Evolutionary conservation across 2,797 vertebrate species (phyloP).

Genomic region (Coilia nasus): DNA sequence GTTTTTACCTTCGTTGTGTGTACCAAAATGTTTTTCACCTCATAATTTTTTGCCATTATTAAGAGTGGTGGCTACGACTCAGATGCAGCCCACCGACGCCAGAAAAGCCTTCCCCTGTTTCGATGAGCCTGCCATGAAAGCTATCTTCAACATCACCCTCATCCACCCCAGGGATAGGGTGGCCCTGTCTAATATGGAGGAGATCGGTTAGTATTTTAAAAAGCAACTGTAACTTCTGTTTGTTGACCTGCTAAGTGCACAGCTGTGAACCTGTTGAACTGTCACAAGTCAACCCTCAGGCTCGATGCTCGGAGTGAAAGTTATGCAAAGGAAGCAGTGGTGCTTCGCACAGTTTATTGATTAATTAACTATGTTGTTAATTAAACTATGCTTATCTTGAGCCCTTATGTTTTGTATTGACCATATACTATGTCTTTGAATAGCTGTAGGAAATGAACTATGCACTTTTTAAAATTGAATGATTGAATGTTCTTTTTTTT

Average conservation of each 20-base stretch:
- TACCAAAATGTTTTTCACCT: too few relatives aligned
- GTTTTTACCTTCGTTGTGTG: neutral
- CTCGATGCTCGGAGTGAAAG: neutral
- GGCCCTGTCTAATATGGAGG: conserved; percentile 84
- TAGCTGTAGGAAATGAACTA: neutral
- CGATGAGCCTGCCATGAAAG: conserved; percentile 93
- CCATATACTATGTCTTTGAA: conserved; percentile 3
- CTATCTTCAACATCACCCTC: conserved; percentile 81
- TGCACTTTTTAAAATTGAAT: neutral
- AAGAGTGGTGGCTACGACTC: conserved; percentile 89
- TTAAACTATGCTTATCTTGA: neutral
- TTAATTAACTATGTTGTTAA: neutral
- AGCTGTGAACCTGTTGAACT: neutral
- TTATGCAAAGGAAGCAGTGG: neutral
- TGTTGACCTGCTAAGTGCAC: neutral
- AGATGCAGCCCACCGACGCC: conserved; percentile 88
- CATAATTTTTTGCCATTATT: neutral
- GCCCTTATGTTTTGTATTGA: neutral
- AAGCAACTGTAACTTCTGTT: neutral
- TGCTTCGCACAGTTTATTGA: neutral
- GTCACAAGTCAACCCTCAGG: neutral
- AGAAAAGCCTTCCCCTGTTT: conserved; percentile 96
- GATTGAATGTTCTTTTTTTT: neutral
- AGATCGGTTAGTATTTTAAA: conserved; percentile 65
- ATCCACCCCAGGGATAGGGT: conserved; percentile 59